These are phyloP conservation scores for Sebastolobus altivelis DNA, from an alignment of 2,797 vertebrate species.

Conservation along the genomic window DNA sequence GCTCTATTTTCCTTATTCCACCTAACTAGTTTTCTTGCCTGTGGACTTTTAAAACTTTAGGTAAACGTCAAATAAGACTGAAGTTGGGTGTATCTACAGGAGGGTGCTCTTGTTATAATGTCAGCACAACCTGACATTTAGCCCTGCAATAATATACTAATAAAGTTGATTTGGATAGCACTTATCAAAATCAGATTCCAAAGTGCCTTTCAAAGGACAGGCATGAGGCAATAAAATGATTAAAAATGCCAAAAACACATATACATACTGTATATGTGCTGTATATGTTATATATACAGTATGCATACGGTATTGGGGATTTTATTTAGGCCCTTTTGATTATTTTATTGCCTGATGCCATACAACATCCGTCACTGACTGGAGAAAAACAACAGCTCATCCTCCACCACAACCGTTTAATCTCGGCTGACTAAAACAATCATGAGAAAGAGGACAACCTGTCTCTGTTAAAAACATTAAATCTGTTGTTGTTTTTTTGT, in stretches of 20 bases:
- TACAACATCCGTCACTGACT: not conserved
- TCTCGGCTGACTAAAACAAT: not conserved
- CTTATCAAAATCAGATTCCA: not conserved
- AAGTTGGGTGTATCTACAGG: not conserved
- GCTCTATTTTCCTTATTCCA: not conserved
- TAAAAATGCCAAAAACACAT: not conserved
- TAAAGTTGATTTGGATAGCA: not conserved
- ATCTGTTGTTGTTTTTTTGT: not conserved
- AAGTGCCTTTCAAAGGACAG: not conserved
- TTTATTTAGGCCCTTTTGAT: not conserved
- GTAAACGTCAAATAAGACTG: not conserved
- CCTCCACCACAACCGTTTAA: not conserved
- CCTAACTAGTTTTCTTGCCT: conserved; percentile 2
- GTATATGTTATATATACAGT: not conserved
- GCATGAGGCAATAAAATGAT: not conserved
- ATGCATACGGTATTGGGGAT: not conserved
- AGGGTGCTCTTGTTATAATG: not conserved
- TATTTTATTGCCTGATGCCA: not conserved
- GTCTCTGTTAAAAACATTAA: not conserved
- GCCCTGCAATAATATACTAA: not conserved
- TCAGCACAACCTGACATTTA: not conserved
- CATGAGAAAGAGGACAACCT: not conserved
- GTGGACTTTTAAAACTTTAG: not conserved
- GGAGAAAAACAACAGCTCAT: not conserved
- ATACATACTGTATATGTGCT: not conserved